Evolutionary conservation across 2,797 vertebrate species (phyloP).

Genomic region (Vipera ursinii): DNA sequence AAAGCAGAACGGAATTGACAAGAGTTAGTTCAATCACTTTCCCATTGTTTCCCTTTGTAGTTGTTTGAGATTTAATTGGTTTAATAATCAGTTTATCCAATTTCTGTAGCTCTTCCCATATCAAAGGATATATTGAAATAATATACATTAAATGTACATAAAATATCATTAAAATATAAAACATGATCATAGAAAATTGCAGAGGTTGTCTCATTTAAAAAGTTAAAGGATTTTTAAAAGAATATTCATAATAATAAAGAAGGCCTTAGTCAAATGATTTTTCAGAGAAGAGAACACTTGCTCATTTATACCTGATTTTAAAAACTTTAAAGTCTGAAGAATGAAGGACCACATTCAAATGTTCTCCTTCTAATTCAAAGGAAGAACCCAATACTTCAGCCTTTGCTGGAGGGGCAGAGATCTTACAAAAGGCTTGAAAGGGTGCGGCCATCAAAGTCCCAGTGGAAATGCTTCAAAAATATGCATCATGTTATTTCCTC

Average conservation of each 20-base stretch:
- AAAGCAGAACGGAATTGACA: background rate
- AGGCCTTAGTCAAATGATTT: background rate
- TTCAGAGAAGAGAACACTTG: background rate
- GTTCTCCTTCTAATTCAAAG: background rate
- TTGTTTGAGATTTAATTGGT: background rate
- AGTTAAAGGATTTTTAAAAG: background rate
- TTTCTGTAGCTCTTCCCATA: background rate
- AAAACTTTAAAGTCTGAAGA: background rate
- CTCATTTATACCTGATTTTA: background rate
- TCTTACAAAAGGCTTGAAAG: background rate
- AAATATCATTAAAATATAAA: background rate
- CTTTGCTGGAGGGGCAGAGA: background rate
- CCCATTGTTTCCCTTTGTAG: background rate
- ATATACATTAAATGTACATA: background rate
- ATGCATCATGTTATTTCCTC: background rate
- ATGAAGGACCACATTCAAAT: background rate
- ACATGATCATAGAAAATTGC: background rate
- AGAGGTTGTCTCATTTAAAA: background rate
- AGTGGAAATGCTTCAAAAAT: background rate
- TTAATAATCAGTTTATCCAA: background rate
- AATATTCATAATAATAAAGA: background rate
- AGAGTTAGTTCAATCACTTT: background rate
- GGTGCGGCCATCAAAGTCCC: background rate
- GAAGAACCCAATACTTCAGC: background rate
- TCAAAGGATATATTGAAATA: background rate